A percentile compares a stretch with the other conserved stretches of the same genome.
Evolutionary conservation across 2,888 invertebrate genomes (phyloP).

Genomic region (Cyclophora albipunctata): DNA sequence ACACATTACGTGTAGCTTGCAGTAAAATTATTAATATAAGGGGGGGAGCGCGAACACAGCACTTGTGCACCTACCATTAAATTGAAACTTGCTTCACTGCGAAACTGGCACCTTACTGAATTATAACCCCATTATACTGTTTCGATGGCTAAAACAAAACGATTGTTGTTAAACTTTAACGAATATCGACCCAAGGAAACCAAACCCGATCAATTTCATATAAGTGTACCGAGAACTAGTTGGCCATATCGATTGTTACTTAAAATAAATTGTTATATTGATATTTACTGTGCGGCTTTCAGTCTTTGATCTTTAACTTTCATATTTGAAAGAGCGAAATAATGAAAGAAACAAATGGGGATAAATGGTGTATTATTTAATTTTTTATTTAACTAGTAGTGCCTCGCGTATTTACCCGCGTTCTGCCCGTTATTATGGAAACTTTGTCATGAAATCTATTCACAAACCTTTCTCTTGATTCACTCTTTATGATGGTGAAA

Average conservation of each 20-base stretch:
- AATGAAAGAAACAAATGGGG: too few species aligned
- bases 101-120: slow-evolving; percentile 60
- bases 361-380: too few species aligned
- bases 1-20: slow-evolving; percentile 38
- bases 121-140: slow-evolving; percentile 37
- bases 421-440: too few species aligned
- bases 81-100: slow-evolving; percentile 66
- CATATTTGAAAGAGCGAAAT: too few species aligned
- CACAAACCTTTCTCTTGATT: too few species aligned
- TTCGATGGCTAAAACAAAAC: slow-evolving; percentile 21
- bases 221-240: slow-evolving; percentile 2
- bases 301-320: too few species aligned
- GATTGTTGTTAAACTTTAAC: slow-evolving; percentile 12
- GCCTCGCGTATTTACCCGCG: too few species aligned
- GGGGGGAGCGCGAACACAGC: slow-evolving; percentile 43
- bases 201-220: slow-evolving; percentile 1
- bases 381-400: too few species aligned
- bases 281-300: too few species aligned
- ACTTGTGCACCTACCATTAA: slow-evolving; percentile 72
- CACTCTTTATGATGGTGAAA: too few species aligned
- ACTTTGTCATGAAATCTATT: too few species aligned
- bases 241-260: slow-evolving; percentile 1
- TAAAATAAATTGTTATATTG: too few species aligned
- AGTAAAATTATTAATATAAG: slow-evolving; percentile 57
- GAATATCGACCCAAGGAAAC: slow-evolving; percentile 6